Evolutionary conservation across 2,888 invertebrate species (phyloP).

Genomic region (Drosophila koepferae): DNA sequence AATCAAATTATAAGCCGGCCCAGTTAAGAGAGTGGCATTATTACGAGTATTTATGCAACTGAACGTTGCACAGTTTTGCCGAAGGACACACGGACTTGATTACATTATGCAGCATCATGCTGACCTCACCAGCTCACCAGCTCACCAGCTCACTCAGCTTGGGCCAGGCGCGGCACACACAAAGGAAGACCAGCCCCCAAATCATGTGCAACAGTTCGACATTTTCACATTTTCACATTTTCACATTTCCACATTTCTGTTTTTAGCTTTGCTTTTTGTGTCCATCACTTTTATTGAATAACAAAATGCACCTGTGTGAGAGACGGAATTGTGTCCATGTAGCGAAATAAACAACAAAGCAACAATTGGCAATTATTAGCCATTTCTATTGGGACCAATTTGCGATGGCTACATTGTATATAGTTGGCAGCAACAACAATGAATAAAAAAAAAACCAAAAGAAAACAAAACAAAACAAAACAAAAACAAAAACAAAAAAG

Average conservation of each 20-base stretch:
- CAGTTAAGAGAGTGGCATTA: conserved; percentile 3
- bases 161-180: conserved; percentile 19
- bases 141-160: conserved; percentile 32
- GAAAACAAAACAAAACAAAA: no score
- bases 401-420: neutral
- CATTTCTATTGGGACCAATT: neutral
- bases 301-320: conserved; percentile 1
- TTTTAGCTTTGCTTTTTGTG: neutral
- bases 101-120: conserved; percentile 39
- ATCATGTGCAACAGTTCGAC: conserved; percentile 35
- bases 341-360: neutral
- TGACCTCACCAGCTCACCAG: conserved; percentile 34
- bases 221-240: neutral
- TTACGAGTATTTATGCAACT: conserved; percentile 33
- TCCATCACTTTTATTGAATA: conserved; percentile 2
- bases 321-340: neutral
- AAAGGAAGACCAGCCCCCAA: conserved; percentile 17
- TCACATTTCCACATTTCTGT: neutral
- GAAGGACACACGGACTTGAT: conserved; percentile 20
- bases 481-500: no score
- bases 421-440: neutral
- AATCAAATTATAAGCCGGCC: conserved; percentile 16
- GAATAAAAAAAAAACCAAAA: no score
- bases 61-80: conserved; percentile 18
- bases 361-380: neutral